A percentile compares a stretch with the other conserved stretches of the same genome.
Evolutionary conservation across 2,113 vertebrate genomes (phyloP).

Genomic region (Cololabis saira): DNA sequence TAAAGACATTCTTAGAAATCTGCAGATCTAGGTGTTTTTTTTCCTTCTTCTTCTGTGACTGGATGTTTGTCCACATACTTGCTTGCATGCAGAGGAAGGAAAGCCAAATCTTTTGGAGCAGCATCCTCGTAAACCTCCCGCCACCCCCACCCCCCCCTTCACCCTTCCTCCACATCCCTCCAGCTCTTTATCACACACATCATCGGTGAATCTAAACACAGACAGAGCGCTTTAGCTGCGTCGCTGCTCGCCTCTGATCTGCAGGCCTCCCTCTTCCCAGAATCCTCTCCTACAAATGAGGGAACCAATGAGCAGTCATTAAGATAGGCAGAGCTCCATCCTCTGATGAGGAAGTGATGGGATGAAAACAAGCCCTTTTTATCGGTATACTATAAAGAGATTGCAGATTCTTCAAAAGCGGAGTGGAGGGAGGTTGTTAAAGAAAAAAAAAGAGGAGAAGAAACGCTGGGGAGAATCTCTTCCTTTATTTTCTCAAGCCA

Average conservation of each 20-base stretch:
- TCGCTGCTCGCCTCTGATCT: conserved; percentile 72
- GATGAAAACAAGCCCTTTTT: conserved; percentile 61
- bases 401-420: conserved; percentile 62
- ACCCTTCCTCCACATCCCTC: conserved; percentile 33
- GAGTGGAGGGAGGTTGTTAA: background rate
- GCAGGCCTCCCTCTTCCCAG: conserved; percentile 60
- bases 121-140: conserved; percentile 43
- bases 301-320: conserved; percentile 63
- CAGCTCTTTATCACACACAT: conserved; percentile 70
- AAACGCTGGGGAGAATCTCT: conserved; percentile 20
- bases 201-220: conserved; percentile 73
- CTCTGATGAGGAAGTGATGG: conserved; percentile 70
- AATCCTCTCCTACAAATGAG: conserved; percentile 62
- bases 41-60: background rate
- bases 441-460: conserved; percentile 14
- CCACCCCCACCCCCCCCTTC: background rate
- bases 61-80: conserved; percentile 30
- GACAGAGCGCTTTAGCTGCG: conserved; percentile 63
- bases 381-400: conserved; percentile 69
- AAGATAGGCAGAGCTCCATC: conserved; percentile 68
- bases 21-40: conserved; percentile 16
- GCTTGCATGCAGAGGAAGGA: conserved; percentile 67
- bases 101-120: conserved; percentile 72
- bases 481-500: conserved; percentile 53
- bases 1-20: conserved; percentile 39